A percentile compares a stretch with the other conserved stretches of the same genome.
phyloP scores from a whole-genome alignment of 2,888 invertebrate genomes.

The Lymantria monacha region DNA sequence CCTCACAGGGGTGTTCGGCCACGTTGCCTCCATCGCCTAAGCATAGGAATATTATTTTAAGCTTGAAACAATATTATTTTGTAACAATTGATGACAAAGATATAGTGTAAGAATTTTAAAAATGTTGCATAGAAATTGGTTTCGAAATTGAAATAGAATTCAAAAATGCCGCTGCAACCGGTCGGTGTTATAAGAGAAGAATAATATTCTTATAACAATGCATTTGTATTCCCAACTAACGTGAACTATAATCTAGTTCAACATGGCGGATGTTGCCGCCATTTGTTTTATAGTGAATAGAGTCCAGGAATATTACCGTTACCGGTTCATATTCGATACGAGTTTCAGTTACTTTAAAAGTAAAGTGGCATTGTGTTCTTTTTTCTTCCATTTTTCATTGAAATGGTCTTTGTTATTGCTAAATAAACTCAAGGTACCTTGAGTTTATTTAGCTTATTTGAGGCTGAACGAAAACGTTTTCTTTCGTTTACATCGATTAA shows the following conservation, averaged over 20 bases:
- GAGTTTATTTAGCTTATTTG: too few relatives aligned
- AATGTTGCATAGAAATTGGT: too few relatives aligned
- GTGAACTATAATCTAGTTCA: background rate
- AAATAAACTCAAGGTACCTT: background rate
- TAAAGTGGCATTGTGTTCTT: background rate
- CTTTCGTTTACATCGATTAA: too few relatives aligned
- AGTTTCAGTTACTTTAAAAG: background rate
- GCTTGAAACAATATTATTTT: too few relatives aligned
- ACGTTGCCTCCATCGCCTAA: too few relatives aligned
- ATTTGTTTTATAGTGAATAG: conserved; percentile 4
- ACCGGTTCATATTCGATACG: background rate
- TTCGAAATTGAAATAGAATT: too few relatives aligned
- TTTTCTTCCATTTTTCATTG: background rate
- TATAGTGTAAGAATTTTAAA: too few relatives aligned
- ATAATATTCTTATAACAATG: background rate
- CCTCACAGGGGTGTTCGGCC: too few relatives aligned
- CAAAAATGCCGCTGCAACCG: too few relatives aligned
- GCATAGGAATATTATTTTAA: too few relatives aligned
- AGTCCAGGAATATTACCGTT: background rate
- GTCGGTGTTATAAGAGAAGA: background rate
- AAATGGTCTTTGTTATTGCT: background rate
- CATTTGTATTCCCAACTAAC: background rate
- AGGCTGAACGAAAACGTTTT: too few relatives aligned
- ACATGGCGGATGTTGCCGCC: conserved; percentile 1
- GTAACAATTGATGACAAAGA: too few relatives aligned